phyloP scores from a whole-genome alignment of 2,113 vertebrate species.

The Indri indri region DNA sequence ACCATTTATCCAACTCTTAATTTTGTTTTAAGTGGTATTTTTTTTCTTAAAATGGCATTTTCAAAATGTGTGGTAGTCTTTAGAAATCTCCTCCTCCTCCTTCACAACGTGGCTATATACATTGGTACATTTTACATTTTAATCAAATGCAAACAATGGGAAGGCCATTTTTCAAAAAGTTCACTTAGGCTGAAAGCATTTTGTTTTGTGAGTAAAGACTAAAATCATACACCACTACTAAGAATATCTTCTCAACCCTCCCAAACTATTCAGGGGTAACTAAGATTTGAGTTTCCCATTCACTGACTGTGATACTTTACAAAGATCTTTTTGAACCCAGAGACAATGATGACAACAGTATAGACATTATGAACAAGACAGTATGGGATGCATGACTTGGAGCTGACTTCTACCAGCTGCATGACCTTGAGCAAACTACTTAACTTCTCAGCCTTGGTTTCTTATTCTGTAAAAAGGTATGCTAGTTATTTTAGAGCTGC shows the following conservation, averaged over 20 bases:
- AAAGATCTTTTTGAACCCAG: neutral
- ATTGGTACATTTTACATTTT: neutral
- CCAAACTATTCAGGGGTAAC: neutral
- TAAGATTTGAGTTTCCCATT: neutral
- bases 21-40: neutral
- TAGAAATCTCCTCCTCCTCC: neutral
- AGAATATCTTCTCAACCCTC: neutral
- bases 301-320: neutral
- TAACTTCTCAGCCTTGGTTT: slow-evolving; percentile 61
- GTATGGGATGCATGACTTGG: neutral
- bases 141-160: neutral
- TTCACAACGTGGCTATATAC: neutral
- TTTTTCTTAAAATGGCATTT: slow-evolving; percentile 16
- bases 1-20: neutral
- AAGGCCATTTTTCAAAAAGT: neutral
- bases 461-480: slow-evolving; percentile 46
- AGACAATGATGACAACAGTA: neutral
- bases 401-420: neutral
- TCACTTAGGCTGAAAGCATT: neutral
- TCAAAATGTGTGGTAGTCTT: neutral
- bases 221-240: neutral
- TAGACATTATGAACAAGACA: neutral
- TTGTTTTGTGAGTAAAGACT: neutral
- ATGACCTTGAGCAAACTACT: slow-evolving; percentile 69
- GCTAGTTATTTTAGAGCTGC: neutral